These are phyloP conservation scores for Rousettus madagascariensis DNA, from an alignment of 2,797 vertebrate species.

Conservation along the genomic window DNA sequence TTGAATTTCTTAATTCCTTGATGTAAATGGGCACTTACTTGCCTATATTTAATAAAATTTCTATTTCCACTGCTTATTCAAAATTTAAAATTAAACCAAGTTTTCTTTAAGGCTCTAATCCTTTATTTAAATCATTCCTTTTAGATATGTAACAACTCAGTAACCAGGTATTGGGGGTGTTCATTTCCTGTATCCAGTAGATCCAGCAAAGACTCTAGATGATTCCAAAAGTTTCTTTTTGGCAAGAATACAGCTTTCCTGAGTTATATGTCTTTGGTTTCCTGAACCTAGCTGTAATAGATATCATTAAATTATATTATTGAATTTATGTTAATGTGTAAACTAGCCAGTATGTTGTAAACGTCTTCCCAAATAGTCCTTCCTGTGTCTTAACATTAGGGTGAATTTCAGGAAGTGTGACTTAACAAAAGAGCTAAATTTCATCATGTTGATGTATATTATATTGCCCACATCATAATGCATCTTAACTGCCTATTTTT, in stretches of 20 bases:
- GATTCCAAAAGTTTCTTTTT: background rate
- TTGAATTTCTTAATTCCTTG: conserved; percentile 45
- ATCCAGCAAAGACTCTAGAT: background rate
- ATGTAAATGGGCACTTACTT: background rate
- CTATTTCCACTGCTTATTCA: background rate
- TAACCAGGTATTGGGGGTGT: background rate
- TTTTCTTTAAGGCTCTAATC: background rate
- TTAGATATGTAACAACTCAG: background rate
- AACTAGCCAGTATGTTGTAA: background rate
- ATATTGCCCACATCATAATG: background rate
- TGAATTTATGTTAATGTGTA: background rate
- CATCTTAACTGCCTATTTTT: background rate
- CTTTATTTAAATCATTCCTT: background rate
- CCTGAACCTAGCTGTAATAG: background rate
- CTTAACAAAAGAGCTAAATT: background rate
- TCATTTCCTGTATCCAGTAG: background rate
- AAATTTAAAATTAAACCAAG: background rate
- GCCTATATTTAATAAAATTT: background rate
- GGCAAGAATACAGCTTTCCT: background rate
- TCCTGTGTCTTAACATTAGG: background rate
- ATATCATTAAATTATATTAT: background rate
- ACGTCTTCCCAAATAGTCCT: background rate
- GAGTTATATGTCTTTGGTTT: background rate
- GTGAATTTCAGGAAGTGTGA: background rate
- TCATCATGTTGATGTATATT: background rate